Base-by-base conservation (phyloP, 2,888 invertebrate species). In the Reticulitermes lucifugus region DNA sequence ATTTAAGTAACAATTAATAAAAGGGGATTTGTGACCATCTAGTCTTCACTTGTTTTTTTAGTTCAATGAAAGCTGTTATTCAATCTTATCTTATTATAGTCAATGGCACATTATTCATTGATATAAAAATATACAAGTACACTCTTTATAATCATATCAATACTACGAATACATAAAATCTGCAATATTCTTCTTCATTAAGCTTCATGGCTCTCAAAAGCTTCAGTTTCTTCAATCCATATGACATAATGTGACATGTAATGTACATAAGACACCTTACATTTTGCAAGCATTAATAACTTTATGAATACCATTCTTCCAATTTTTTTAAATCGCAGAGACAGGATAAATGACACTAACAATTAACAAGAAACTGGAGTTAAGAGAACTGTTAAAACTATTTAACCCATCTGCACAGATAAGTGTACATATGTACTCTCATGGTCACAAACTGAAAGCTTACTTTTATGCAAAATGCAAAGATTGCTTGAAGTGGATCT, bases 1-100 rank as follows among this genome's bases (percentile, higher is more conserved):
- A 46, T n/a, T 77, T 77, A 77, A 77, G 77, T 77, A 77, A 77
- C 51, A 51, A 46, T 43, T 22, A 43, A 41, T 71, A 46, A 21
- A 35, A 51, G 46, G 73, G 73, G 77, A 77, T 77, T 18, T 77
- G 77, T 77, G 77, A 77, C 77, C 77, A 77, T 77, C 22, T 77
- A 41, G 41, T 46, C 10, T 77, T 77, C n/a, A 77, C 22, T n/a
- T 46, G 25, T 77, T 46, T 43, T 46, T 18, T 22, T 35, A 29
- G 1, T 25, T 73, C 73, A 73, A 5, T 73, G 25, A 65, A 65
- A 65, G 65, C 12, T 65, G 6, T 65, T 65, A 65, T 6, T 65
- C 9, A 51, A 51, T 51, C 51, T 51, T 51, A 60, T n/a, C 60
- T 60, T n/a, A 60, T 7, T 60, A 7, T 10, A n/a, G 25, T 77